These are phyloP conservation scores for Portunus trituberculatus DNA, from an alignment of 1,140 invertebrate species.

Conservation along the genomic window DNA sequence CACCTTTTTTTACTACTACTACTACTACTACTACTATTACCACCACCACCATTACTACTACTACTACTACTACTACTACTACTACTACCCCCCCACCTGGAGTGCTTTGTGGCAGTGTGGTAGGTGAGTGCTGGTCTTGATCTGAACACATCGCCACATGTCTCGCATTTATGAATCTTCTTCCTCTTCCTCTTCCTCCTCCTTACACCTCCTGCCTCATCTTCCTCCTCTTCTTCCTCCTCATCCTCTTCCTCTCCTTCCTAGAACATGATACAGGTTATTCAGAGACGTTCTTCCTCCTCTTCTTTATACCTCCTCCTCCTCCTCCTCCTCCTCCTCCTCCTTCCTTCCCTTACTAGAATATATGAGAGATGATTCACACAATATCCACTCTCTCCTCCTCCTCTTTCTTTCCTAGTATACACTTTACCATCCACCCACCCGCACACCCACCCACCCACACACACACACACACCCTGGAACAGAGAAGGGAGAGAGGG, in stretches of 20 bases:
- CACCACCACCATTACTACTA: neutral
- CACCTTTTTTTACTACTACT: neutral
- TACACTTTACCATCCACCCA: neutral
- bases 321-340: neutral
- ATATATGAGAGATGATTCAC: no score
- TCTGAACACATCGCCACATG: constrained; percentile 41
- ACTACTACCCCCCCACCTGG: neutral
- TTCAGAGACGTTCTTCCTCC: no score
- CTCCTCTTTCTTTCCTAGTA: neutral
- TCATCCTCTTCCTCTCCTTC: no score
- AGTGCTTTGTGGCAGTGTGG: constrained; percentile 64
- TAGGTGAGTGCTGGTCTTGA: constrained; percentile 66
- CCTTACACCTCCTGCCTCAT: neutral
- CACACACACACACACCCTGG: neutral
- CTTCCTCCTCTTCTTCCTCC: neutral
- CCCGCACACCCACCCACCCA: neutral
- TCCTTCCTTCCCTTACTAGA: no score
- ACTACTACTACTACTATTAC: neutral
- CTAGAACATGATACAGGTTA: no score
- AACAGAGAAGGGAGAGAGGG: no score
- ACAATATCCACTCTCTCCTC: no score
- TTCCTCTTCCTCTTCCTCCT: constrained; percentile 26
- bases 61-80: neutral
- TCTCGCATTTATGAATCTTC: constrained; percentile 54
- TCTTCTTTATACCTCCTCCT: neutral